Base-by-base conservation (phyloP, 2,888 invertebrate species). In the Drosophila emarginata region DNA sequence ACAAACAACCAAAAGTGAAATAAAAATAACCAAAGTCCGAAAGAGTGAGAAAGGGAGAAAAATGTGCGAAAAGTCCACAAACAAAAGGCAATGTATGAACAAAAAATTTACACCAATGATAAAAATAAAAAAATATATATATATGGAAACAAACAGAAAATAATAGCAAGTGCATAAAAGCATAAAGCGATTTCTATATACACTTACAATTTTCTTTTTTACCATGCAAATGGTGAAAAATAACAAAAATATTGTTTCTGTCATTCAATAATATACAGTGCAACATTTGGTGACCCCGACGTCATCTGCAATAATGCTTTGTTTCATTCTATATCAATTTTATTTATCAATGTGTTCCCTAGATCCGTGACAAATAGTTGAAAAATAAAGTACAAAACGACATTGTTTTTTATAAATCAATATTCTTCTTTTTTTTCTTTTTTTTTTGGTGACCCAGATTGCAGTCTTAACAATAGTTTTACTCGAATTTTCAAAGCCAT, bases 21-120 rank as follows among this genome's bases (percentile, higher is more conserved):
- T 23, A 64, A 40, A 61, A 50, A 45, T 56, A 71, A 28, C 57
- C 64, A 45, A 45, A 45, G 45, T 45, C 45, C 45, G 21, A 66
- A 58, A 61, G 21, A 50, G 61, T 65, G 39, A 59, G 6, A 58
- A 1, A 6, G 2, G 1, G 7, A 40, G 11, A 63, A 54, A 64
- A 65, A 71, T 74, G 72, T 76, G 77, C 77, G 68, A 80, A 81
- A 72, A 72, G 60, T 61, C 59, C 50, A 15, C 45, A 45, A 45
- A 45, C 45, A 59, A 59, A 59, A 45, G 50, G 64, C 74, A 74
- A 61, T 53, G 45, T 45, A 45, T 45, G 45, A 45, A 64, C 52
- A 67, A 64, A 64, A 79, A 84, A 79, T 75, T 76, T 76, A 68
- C 76, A 37, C 61, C 56, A 11, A n/a, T 36, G 32, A 18, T 21